These are phyloP conservation scores for Garrulus glandarius DNA, from an alignment of 2,797 vertebrate species.

Conservation along the genomic window DNA sequence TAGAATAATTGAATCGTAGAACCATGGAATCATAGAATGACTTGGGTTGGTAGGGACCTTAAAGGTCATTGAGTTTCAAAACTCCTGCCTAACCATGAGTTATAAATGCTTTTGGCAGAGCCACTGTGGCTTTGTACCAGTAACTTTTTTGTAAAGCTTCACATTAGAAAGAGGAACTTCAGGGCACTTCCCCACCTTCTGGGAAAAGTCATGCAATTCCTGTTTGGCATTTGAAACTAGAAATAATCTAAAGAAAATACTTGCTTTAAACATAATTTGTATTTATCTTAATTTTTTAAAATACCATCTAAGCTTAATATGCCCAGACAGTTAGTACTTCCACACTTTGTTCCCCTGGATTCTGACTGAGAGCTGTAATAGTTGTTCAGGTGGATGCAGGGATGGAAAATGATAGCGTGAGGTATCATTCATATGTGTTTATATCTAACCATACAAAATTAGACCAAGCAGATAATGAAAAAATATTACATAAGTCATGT, in stretches of 20 bases:
- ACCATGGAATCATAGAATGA: background rate
- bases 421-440: background rate
- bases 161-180: background rate
- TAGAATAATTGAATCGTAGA: background rate
- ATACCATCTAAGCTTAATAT: background rate
- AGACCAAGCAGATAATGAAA: background rate
- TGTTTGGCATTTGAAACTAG: background rate
- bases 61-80: background rate
- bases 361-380: background rate
- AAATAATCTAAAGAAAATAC: background rate
- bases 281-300: background rate
- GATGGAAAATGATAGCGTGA: background rate
- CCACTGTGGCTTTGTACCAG: background rate
- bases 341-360: background rate
- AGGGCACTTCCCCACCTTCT: background rate
- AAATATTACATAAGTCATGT: background rate
- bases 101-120: background rate
- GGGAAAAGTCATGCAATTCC: background rate
- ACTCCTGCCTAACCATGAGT: background rate
- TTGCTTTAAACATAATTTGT: background rate
- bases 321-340: background rate
- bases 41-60: background rate
- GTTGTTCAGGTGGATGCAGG: background rate
- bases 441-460: background rate
- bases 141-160: background rate